Evolutionary conservation across 2,113 vertebrate species (phyloP).

Genomic region (Empidonax traillii): DNA sequence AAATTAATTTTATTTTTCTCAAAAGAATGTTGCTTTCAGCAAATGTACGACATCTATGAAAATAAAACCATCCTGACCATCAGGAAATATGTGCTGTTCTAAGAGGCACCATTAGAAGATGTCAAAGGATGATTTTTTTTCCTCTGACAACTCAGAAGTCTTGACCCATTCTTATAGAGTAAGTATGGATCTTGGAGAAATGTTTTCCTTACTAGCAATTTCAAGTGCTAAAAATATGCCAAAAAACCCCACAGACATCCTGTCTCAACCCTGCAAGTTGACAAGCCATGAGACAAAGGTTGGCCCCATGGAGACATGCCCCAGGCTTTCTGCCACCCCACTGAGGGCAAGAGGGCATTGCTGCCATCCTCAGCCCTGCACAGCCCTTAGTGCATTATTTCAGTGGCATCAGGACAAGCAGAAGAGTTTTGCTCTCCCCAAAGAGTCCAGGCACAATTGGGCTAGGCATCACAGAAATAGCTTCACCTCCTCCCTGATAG

Average conservation of each 20-base stretch:
- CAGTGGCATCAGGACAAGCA: neutral
- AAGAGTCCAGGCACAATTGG: neutral
- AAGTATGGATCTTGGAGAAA: neutral
- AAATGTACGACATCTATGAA: neutral
- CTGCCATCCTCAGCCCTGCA: neutral
- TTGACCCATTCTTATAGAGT: neutral
- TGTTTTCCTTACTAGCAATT: neutral
- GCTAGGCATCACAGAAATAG: neutral
- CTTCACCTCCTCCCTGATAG: neutral
- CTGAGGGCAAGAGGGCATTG: accelerated
- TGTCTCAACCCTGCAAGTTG: neutral
- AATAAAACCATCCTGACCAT: neutral
- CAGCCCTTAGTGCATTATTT: neutral
- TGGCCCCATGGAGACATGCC: accelerated
- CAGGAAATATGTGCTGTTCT: neutral
- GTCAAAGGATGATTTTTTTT: neutral
- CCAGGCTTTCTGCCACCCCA: neutral
- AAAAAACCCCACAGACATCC: neutral
- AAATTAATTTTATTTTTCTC: neutral
- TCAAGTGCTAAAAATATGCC: neutral
- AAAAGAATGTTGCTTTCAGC: neutral
- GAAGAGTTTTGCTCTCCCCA: neutral
- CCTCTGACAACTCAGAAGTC: neutral
- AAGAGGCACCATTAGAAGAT: neutral
- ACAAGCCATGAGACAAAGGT: neutral